A percentile compares a stretch with the other conserved stretches of the same genome.
Evolutionary conservation across 2,797 vertebrate genomes (phyloP).

Genomic region (Cacajao melanocephalus): DNA sequence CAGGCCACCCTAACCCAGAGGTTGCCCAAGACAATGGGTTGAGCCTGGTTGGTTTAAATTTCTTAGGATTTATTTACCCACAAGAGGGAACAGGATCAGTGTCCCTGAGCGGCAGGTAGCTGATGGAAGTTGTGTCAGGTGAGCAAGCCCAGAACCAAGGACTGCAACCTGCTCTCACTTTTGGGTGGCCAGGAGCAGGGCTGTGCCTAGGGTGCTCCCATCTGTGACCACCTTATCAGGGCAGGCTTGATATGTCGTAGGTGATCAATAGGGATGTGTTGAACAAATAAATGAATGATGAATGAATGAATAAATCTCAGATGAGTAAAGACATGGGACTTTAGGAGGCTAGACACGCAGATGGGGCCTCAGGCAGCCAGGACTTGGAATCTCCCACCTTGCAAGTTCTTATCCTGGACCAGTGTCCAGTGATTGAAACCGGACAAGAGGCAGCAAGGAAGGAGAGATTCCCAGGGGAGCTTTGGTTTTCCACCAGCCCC

Average conservation of each 20-base stretch:
- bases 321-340: not conserved
- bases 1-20: not conserved
- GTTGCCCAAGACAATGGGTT: not conserved
- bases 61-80: not conserved
- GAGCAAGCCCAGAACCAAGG: not conserved
- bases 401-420: not conserved
- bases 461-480: not conserved
- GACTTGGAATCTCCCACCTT: not conserved
- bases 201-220: not conserved
- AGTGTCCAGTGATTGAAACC: not conserved
- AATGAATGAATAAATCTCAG: not conserved
- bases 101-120: not conserved
- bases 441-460: not conserved
- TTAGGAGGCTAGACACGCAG: not conserved
- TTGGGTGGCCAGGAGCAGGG: fast-evolving
- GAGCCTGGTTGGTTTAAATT: not conserved
- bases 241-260: not conserved
- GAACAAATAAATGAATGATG: not conserved
- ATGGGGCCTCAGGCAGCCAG: not conserved
- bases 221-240: not conserved
- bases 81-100: not conserved
- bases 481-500: fast-evolving
- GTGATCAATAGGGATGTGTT: not conserved
- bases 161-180: not conserved
- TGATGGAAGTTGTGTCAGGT: not conserved